Conservation (phyloP, 2,113 vertebrate species). For the Oreochromis aureus region DNA sequence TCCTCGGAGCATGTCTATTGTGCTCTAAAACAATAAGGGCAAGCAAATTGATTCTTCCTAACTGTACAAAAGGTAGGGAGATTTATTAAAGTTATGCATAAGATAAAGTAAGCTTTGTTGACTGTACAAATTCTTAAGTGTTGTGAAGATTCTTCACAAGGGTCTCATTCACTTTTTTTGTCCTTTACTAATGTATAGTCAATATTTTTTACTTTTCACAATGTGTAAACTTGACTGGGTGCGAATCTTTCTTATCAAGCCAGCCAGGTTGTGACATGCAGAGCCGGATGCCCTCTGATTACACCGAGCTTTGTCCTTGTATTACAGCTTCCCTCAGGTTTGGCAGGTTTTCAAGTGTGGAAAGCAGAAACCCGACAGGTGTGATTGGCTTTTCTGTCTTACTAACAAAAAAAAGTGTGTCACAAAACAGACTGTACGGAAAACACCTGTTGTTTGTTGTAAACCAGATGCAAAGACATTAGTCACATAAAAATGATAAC, state of each 20-base stretch:
- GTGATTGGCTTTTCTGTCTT: fast-evolving
- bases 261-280: not conserved
- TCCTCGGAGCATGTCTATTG: conserved; percentile 26
- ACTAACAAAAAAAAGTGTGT: not conserved
- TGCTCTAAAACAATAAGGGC: conserved; percentile 15
- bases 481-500: not conserved
- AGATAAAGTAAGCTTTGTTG: not conserved
- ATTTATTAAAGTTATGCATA: not conserved
- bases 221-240: fast-evolving
- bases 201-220: not conserved
- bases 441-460: not conserved
- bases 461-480: not conserved
- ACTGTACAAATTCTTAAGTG: not conserved
- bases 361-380: not conserved
- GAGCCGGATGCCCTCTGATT: not conserved
- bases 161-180: not conserved
- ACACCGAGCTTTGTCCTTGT: not conserved
- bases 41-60: not conserved
- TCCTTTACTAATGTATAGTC: not conserved
- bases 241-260: not conserved
- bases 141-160: not conserved
- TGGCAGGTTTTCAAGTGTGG: not conserved
- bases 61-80: not conserved
- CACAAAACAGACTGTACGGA: not conserved
- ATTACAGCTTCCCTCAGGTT: not conserved